Evolutionary conservation across 2,888 invertebrate species (phyloP), one percentile per base, ranked within the genome.

Genomic region (Clostera curtula): DNA sequence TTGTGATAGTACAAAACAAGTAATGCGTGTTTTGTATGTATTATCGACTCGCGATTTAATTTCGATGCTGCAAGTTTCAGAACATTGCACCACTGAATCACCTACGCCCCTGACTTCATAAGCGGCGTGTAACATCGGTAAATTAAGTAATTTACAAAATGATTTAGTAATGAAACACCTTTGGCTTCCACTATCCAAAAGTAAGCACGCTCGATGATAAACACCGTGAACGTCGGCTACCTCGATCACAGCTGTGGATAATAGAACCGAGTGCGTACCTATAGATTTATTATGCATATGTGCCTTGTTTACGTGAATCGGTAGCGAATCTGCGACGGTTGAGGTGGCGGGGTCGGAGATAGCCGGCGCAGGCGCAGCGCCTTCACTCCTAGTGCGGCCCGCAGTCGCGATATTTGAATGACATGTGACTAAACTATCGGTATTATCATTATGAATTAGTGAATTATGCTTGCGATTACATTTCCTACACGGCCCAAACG

Each of bases 401-500:
- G 8, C n/a, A 13, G 23, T 5, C 14, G 8, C 12, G 4, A 6
- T 5, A 9, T n/a, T 14, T 14, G 10, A 6, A 9, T n/a, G n/a
- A n/a, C n/a, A n/a, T n/a, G n/a, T n/a, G n/a, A n/a, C n/a, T n/a
- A n/a, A n/a, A n/a, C n/a, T n/a, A n/a, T n/a, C n/a, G n/a, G n/a
- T n/a, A n/a, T n/a, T 24, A 11, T 31, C 20, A n/a, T 1, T 14
- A 22, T 29, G 24, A 12, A 30, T n/a, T 12, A 34, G 13, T 5
- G 15, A 23, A n/a, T 32, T 32, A 15, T 28, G 34, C n/a, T 34
- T 34, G 5, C 13, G 16, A 4, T 26, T 18, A 18, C 35, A 35
- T 1, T 16, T 24, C 16, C n/a, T 31, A 25, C 31, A 35, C 14
- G 31, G 31, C 1, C 35, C 35, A 8, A 13, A 31, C 26, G 18